Base-by-base conservation (phyloP, 1,140 invertebrate genomes). In the Heterodera schachtii region DNA sequence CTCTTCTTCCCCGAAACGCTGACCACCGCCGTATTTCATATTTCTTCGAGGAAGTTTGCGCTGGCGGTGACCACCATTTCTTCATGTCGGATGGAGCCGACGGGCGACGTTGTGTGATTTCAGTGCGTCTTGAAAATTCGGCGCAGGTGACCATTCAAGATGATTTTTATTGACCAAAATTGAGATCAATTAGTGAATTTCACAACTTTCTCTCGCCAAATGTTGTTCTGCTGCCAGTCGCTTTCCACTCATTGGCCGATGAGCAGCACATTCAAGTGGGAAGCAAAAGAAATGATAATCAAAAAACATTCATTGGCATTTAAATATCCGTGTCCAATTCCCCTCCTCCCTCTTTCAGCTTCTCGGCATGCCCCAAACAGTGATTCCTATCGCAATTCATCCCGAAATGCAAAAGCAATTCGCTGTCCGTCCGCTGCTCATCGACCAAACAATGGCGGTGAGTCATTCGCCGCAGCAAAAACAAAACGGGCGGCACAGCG, bases 341-440 rank as follows among this genome's bases (percentile, higher is more conserved):
- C 31, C 8, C 64, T 52, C 41, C 11, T 52, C 11, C 49, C 6
- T 52, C 49, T 13, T 64, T 11, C 9, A 78, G 77, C 70, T 78
- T 49, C 46, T 78, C 46, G 77, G 77, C 13, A 44, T 49, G 47
- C 77, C 77, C 66, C 77, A 78, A 78, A 78, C 77, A 16, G 70
- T 78, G 47, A 78, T 78, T 78, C 77, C 77, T 19, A 78, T 78
- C 44, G 77, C 77, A 3, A 64, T 78, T 7, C 77, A 78, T 78
- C 70, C 77, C 44, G 47, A n/a, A 3, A 70, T 44, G 43, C 70
- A 69, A 44, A 64, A 69, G 21, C 52, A 71, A 41, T 78, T 78
- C 9, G 21, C 77, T 6, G 49, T 78, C 4, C 46, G 70, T 69
- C 77, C 77, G 19, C 13, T 78, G 70, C 31, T 78, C 9, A 41